Evolutionary conservation across 2,797 vertebrate genomes (phyloP).

Genomic region (Perodicticus potto): DNA sequence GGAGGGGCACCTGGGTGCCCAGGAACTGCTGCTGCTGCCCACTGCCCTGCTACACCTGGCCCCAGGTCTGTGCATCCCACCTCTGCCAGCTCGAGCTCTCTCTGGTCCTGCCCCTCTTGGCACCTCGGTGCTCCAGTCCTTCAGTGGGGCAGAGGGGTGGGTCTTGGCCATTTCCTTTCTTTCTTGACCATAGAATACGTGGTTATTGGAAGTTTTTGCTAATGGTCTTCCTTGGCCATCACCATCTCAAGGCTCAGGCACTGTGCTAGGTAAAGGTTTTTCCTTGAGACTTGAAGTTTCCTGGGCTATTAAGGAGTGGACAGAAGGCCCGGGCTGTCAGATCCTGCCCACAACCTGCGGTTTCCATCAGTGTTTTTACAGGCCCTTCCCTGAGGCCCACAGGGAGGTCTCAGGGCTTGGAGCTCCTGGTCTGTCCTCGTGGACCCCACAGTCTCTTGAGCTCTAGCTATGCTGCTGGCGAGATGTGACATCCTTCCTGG

Average conservation of each 20-base stretch:
- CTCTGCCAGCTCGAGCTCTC: background rate
- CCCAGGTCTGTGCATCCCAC: no score
- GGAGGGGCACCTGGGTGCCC: accelerated
- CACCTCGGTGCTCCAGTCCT: background rate
- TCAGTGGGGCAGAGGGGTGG: background rate
- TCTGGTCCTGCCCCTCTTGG: background rate
- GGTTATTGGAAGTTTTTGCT: background rate
- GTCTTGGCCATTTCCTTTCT: background rate
- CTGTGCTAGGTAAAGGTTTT: no score
- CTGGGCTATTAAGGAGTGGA: background rate
- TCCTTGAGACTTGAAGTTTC: background rate
- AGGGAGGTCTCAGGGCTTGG: background rate
- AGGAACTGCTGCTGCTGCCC: background rate
- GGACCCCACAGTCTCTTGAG: background rate
- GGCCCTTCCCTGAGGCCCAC: background rate
- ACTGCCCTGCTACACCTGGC: no score
- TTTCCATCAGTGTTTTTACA: background rate
- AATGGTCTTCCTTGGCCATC: no score
- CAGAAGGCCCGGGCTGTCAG: background rate
- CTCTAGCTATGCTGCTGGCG: background rate
- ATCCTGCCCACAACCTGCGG: background rate
- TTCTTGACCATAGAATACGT: background rate
- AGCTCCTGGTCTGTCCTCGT: background rate
- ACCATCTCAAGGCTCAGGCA: accelerated
- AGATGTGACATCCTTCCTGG: no score